Evolutionary conservation across 2,888 invertebrate genomes (phyloP).

Genomic region (Chymomyza procnemis): DNA sequence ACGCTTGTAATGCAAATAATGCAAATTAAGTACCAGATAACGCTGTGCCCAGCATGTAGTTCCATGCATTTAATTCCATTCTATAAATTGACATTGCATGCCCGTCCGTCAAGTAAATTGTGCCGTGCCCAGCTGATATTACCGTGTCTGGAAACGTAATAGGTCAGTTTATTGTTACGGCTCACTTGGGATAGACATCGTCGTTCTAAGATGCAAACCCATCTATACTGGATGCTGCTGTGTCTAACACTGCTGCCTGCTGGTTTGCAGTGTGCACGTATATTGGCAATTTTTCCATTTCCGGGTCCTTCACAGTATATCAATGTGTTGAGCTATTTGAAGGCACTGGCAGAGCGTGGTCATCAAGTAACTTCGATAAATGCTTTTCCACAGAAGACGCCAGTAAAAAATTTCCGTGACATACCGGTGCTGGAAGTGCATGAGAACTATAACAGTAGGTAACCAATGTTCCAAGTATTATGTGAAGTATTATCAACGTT

Average conservation of each 20-base stretch:
- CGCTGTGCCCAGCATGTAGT: background rate
- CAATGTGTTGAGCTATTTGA: conserved; percentile 66
- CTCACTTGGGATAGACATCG: background rate
- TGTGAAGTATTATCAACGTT: too few relatives aligned
- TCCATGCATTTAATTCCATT: background rate
- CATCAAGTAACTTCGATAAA: conserved; percentile 76
- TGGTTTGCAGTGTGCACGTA: conserved; percentile 48
- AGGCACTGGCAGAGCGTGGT: conserved; percentile 72
- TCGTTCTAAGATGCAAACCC: conserved; percentile 31
- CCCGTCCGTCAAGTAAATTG: conserved; percentile 2
- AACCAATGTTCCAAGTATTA: background rate
- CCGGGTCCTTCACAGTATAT: conserved; percentile 74
- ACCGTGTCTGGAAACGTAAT: background rate
- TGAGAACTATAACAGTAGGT: conserved; percentile 46
- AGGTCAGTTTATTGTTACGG: conserved; percentile 33
- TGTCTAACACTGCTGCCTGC: conserved; percentile 20
- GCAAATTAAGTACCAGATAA: background rate
- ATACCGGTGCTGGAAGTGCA: conserved; percentile 47
- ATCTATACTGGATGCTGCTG: conserved; percentile 6
- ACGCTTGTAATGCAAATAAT: background rate
- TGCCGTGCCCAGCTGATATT: conserved; percentile 5
- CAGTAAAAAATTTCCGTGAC: conserved; percentile 69
- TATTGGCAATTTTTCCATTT: conserved; percentile 65
- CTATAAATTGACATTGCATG: conserved; percentile 42
- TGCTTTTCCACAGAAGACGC: conserved; percentile 69